These are phyloP conservation scores for Drosophila watanabei DNA, from an alignment of 1,140 invertebrate genomes.

Conservation along the genomic window DNA sequence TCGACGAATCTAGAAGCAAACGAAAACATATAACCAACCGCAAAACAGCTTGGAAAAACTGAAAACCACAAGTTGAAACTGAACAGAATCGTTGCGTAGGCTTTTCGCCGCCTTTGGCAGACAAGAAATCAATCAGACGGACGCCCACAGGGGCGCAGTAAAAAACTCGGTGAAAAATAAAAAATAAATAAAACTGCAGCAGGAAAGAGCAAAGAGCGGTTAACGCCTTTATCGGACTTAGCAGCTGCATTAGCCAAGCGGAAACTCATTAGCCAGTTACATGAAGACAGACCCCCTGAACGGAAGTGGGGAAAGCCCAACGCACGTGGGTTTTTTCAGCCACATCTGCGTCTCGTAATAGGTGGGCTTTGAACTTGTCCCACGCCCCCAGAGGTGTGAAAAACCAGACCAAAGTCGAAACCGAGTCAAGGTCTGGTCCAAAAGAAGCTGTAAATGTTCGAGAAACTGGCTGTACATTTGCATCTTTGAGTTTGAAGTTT, in stretches of 20 bases:
- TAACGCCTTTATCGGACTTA: conserved; percentile 43
- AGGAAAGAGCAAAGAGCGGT: conserved; percentile 56
- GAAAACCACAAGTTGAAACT: conserved; percentile 34
- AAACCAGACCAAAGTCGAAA: conserved; percentile 54
- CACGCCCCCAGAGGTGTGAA: conserved; percentile 20
- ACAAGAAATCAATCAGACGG: conserved; percentile 54
- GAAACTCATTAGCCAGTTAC: conserved; percentile 80
- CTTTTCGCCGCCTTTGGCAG: conserved; percentile 32
- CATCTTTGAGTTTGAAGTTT: conserved; percentile 5
- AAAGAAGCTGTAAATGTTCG: conserved; percentile 33
- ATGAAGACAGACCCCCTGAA: conserved; percentile 52
- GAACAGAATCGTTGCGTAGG: conserved; percentile 58
- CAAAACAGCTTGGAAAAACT: conserved; percentile 36
- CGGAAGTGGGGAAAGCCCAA: conserved; percentile 60
- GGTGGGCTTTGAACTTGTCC: conserved; percentile 53
- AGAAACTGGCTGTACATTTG: neutral
- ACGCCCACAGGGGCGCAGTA: conserved; percentile 37
- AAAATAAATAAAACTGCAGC: conserved; percentile 24
- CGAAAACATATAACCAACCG: conserved; percentile 17
- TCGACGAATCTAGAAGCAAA: conserved; percentile 18
- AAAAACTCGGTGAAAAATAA: conserved; percentile 22
- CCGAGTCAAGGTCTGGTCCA: conserved; percentile 58
- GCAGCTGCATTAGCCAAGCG: conserved; percentile 56
- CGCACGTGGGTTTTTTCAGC: conserved; percentile 36
- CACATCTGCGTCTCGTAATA: neutral